A percentile compares a stretch with the other conserved stretches of the same genome.
phyloP scores from a whole-genome alignment of 2,113 vertebrate species.

The Scartelaos histophorus region DNA sequence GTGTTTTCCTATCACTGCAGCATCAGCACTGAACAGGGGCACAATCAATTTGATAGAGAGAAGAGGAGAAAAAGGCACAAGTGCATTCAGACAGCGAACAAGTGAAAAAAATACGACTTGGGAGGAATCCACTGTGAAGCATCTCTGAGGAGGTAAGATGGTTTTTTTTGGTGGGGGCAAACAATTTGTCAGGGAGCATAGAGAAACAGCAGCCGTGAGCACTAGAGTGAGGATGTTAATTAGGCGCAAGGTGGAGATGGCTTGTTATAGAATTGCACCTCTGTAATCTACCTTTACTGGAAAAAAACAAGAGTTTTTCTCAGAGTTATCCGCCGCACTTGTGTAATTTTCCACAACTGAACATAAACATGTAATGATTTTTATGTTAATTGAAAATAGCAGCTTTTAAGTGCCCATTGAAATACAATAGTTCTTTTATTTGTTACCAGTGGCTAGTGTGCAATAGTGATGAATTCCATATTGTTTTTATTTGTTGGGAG shows the following conservation, averaged over 20 bases:
- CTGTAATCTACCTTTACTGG: slow-evolving; percentile 10
- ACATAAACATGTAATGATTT: background rate
- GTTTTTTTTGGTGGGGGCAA: slow-evolving; percentile 4
- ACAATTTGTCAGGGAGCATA: slow-evolving; percentile 33
- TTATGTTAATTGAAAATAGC: background rate
- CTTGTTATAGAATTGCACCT: slow-evolving; percentile 48
- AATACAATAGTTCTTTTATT: background rate
- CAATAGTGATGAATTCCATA: background rate
- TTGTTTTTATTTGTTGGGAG: slow-evolving; percentile 9
- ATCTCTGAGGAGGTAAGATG: slow-evolving; percentile 67
- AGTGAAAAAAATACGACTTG: slow-evolving; percentile 13
- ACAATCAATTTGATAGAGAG: slow-evolving; percentile 72
- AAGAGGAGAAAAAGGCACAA: slow-evolving; percentile 59
- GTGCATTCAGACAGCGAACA: slow-evolving; percentile 43
- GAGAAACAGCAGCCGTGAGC: slow-evolving; percentile 8
- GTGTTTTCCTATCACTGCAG: slow-evolving; percentile 83
- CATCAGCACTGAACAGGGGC: slow-evolving; percentile 76
- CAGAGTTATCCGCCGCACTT: background rate
- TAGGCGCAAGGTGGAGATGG: slow-evolving; percentile 52
- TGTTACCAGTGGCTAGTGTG: background rate
- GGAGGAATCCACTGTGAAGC: slow-evolving; percentile 49
- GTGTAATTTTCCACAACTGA: background rate
- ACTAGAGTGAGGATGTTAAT: slow-evolving; percentile 45
- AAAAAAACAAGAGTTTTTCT: slow-evolving; percentile 20
- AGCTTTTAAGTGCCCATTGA: background rate